Evolutionary conservation across 2,797 vertebrate species (phyloP).

Genomic region (Podarcis siculus): DNA sequence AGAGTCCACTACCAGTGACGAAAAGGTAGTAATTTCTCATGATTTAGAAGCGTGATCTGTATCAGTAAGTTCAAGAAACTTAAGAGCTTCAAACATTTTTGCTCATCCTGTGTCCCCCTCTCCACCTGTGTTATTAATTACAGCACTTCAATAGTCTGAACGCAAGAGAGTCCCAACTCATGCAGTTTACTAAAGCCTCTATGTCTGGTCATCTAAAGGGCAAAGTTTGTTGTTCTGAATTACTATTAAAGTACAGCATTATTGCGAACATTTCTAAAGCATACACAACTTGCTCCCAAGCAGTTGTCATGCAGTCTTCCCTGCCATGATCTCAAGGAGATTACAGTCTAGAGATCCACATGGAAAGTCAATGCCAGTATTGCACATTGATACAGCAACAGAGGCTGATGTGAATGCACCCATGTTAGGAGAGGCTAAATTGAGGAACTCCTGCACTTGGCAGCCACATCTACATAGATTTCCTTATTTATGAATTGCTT

Average conservation of each 20-base stretch:
- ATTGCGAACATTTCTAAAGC: background rate
- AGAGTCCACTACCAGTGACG: constrained; percentile 96
- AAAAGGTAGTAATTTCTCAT: constrained; percentile 86
- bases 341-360: background rate
- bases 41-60: background rate
- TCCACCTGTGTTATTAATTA: background rate
- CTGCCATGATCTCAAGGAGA: background rate
- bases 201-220: background rate
- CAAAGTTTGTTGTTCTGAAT: background rate
- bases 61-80: background rate
- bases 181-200: background rate
- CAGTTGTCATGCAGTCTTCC: background rate
- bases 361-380: background rate
- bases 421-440: background rate
- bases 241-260: background rate
- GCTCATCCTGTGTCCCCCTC: accelerated
- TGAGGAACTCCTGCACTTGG: background rate
- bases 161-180: background rate
- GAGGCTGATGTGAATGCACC: background rate
- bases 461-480: background rate
- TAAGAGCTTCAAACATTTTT: background rate
- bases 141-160: background rate
- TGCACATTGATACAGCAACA: background rate
- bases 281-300: background rate
- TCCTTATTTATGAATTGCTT: no score